Evolutionary conservation across 2,888 invertebrate species (phyloP), one percentile per base, ranked within the genome.

Genomic region (Salticus scenicus): DNA sequence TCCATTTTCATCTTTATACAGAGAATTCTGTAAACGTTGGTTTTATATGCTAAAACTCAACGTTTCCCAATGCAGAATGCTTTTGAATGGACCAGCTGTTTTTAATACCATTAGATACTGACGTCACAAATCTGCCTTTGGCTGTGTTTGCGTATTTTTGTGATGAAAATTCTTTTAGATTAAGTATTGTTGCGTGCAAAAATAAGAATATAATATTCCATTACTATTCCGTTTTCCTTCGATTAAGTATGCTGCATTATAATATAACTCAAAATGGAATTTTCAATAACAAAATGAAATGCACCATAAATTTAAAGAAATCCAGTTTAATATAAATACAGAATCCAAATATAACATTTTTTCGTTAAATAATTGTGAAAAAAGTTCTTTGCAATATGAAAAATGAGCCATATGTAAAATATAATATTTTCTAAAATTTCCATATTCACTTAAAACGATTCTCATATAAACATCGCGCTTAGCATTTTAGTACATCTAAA

Each of bases 1-100:
- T 84, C 83, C 83, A 77, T 84, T 84, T 84, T 84, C 77, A 73
- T 64, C 30, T 63, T 70, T 70, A 67, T 71, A 76, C 70, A 77
- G 47, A 47, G 78, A 17, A 42, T 57, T 69, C 27, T 64, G 77
- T 77, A 84, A 84, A 84, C 78, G 77, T 57, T 78, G 72, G 83
- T 84, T 83, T 84, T 84, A 84, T 84, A 84, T 84, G 83, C 83
- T 76, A 69, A 72, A 84, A 84, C 47, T 84, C 77, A 73, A 51
- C 42, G 51, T 83, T 69, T 42, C 76, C 42, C 67, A 73, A 47
- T 66, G 57, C 28, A 72, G 77, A 78, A 42, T 42, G 83, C 51
- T 76, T n/a, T 77, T 73, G 73, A 84, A 77, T 67, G 73, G 73
- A 57, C 66, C 72, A 72, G 83, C 72, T 77, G 77, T 77, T 84